Evolutionary conservation across 53 echinoderm and acorn worm species (phyloP).

Genomic region (Holothuria leucospilota): DNA sequence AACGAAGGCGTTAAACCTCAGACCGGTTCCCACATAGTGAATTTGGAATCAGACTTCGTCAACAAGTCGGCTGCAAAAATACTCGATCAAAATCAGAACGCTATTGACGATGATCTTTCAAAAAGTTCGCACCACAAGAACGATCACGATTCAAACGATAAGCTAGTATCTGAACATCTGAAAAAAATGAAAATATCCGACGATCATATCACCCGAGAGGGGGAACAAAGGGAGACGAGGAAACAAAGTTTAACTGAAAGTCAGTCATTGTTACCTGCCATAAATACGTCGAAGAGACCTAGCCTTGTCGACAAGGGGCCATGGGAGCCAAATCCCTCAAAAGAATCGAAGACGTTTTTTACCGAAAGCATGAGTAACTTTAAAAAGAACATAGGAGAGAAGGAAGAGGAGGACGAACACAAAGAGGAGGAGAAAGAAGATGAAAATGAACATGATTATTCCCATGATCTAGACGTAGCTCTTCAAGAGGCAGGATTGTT

Average conservation of each 20-base stretch:
- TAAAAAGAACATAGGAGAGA: constrained; percentile 40
- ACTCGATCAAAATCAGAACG: not conserved
- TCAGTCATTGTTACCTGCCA: constrained; percentile 47
- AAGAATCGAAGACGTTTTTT: constrained; percentile 66
- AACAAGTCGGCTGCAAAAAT: constrained; percentile 16
- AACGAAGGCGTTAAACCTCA: constrained; percentile 82
- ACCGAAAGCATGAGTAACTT: constrained; percentile 75
- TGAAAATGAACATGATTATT: constrained; percentile 16
- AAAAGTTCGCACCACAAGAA: not conserved
- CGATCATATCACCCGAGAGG: not conserved
- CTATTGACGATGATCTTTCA: not conserved
- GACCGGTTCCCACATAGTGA: constrained; percentile 77
- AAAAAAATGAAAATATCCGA: constrained; percentile 44
- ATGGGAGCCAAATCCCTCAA: not conserved
- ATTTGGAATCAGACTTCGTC: constrained; percentile 34
- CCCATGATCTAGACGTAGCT: not conserved
- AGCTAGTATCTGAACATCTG: too few relatives aligned
- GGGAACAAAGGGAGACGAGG: constrained; percentile 12
- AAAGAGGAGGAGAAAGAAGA: not conserved
- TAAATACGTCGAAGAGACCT: constrained; percentile 39
- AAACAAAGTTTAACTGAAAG: not conserved
- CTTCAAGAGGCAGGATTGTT: constrained; percentile 51
- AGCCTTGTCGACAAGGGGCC: constrained; percentile 23
- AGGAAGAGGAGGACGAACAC: constrained; percentile 50
- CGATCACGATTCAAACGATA: not conserved